These are phyloP conservation scores for Axinella damicornis DNA, from an alignment of 37 sponge, comb jelly and placozoan species.

Conservation along the genomic window DNA sequence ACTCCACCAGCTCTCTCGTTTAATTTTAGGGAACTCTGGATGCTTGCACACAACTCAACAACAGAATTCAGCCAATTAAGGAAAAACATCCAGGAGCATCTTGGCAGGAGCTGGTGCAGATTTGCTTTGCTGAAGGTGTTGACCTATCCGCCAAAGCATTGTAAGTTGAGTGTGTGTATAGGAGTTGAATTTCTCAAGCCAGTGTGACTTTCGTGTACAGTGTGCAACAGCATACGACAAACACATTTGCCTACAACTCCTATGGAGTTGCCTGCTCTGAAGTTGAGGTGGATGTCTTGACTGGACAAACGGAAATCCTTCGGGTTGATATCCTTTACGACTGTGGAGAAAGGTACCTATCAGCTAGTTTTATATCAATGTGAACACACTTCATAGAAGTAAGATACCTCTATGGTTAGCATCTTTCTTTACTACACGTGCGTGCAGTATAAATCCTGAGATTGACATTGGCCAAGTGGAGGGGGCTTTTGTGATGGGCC, in stretches of 20 bases:
- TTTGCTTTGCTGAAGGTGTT: slow-evolving; percentile 52
- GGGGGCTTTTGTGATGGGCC: slow-evolving; percentile 87
- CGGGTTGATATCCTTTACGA: slow-evolving; percentile 87
- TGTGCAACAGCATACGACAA: slow-evolving; percentile 32
- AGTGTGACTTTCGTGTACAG: slow-evolving; percentile 7
- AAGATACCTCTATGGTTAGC: too few species aligned
- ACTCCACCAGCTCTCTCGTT: background rate
- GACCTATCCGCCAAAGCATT: slow-evolving; percentile 55
- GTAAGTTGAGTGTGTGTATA: slow-evolving; percentile 7
- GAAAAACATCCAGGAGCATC: slow-evolving; percentile 40
- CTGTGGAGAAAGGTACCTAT: slow-evolving; percentile 80
- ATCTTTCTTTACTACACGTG: too few species aligned
- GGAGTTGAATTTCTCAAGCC: too few species aligned
- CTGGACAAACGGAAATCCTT: slow-evolving; percentile 72
- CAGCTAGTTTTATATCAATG: too few species aligned
- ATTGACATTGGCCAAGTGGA: slow-evolving; percentile 90
- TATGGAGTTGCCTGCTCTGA: slow-evolving; percentile 75
- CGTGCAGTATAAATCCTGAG: slow-evolving; percentile 80
- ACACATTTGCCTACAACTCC: slow-evolving; percentile 46
- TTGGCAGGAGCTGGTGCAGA: slow-evolving; percentile 62
- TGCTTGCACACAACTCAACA: slow-evolving; percentile 71
- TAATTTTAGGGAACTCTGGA: slow-evolving; percentile 60
- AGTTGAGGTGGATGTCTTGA: slow-evolving; percentile 83
- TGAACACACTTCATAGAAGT: too few species aligned
- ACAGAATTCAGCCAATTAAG: slow-evolving; percentile 58